Conservation (phyloP, 2,888 invertebrate species). For the Sphaerophoria taeniata region DNA sequence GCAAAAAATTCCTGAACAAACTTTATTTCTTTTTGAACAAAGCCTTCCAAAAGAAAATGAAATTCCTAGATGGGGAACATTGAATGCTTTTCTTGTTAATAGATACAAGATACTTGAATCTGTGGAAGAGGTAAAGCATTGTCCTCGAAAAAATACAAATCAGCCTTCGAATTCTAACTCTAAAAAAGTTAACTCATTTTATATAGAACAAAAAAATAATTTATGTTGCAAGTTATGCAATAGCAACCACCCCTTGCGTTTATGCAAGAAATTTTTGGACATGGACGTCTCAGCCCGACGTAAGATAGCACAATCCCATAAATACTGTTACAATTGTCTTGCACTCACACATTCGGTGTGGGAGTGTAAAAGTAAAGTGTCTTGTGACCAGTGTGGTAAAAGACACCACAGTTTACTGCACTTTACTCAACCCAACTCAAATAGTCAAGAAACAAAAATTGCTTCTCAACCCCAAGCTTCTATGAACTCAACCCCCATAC, state of each 20-base stretch:
- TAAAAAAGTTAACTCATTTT: neutral
- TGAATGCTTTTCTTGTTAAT: constrained; percentile 9
- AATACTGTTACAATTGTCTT: constrained; percentile 36
- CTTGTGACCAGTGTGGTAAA: constrained; percentile 31
- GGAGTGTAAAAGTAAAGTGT: constrained; percentile 35
- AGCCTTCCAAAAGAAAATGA: neutral
- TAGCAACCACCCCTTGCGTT: constrained; percentile 23
- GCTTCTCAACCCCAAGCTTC: neutral
- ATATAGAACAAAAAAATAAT: neutral
- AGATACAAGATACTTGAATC: constrained; percentile 25
- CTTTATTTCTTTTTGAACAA: constrained; percentile 8
- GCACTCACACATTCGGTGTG: constrained; percentile 16
- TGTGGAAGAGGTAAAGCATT: constrained; percentile 18
- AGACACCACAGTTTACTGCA: constrained; percentile 26
- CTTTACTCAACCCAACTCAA: neutral
- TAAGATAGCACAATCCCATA: constrained; percentile 15
- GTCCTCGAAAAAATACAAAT: neutral
- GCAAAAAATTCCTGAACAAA: neutral
- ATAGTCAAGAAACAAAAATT: neutral
- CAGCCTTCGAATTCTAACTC: neutral
- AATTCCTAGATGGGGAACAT: constrained; percentile 2
- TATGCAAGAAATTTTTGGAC: constrained; percentile 21
- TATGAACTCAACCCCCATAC: neutral
- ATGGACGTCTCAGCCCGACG: constrained; percentile 7
- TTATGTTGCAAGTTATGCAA: constrained; percentile 25